Percentiles rank a stretch among this genome's conserved stretches.
phyloP scores from a whole-genome alignment of 2,113 vertebrate species.

The Cavia porcellus region DNA sequence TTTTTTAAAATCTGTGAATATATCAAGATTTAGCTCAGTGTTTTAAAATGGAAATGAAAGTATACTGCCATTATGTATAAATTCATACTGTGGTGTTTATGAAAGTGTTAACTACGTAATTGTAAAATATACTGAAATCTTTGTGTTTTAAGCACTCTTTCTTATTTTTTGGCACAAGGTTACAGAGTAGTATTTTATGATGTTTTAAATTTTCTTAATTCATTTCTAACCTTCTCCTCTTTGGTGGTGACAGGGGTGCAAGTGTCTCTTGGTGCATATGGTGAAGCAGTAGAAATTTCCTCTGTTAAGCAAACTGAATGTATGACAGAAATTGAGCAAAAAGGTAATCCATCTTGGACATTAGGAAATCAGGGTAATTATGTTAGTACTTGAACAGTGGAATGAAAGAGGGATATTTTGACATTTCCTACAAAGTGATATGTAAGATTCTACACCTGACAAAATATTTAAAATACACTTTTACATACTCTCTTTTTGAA shows the following conservation, averaged over 20 bases:
- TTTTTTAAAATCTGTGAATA: too few relatives aligned
- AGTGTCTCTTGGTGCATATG: constrained; percentile 89
- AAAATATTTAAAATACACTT: too few relatives aligned
- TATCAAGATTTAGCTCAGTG: neutral
- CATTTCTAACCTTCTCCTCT: neutral
- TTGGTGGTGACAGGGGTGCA: constrained; percentile 82
- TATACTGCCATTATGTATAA: neutral
- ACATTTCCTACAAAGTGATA: too few relatives aligned
- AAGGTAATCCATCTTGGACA: constrained; percentile 93
- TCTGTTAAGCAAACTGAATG: constrained; percentile 93
- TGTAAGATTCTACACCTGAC: too few relatives aligned
- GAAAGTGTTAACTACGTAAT: too few relatives aligned
- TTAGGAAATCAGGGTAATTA: constrained; percentile 92
- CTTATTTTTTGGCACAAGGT: neutral
- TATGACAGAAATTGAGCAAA: constrained; percentile 92
- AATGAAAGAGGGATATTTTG: too few relatives aligned
- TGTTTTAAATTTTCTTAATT: neutral
- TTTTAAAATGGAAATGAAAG: constrained; percentile 14
- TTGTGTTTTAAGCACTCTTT: neutral
- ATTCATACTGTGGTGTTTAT: too few relatives aligned
- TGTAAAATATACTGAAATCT: neutral
- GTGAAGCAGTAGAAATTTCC: constrained; percentile 92
- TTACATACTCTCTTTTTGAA: too few relatives aligned
- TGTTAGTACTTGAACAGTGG: too few relatives aligned
- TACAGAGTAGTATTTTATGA: neutral